These are phyloP conservation scores for Mus musculus DNA, from an alignment of 2,113 vertebrate genomes.

Conservation along the genomic window DNA sequence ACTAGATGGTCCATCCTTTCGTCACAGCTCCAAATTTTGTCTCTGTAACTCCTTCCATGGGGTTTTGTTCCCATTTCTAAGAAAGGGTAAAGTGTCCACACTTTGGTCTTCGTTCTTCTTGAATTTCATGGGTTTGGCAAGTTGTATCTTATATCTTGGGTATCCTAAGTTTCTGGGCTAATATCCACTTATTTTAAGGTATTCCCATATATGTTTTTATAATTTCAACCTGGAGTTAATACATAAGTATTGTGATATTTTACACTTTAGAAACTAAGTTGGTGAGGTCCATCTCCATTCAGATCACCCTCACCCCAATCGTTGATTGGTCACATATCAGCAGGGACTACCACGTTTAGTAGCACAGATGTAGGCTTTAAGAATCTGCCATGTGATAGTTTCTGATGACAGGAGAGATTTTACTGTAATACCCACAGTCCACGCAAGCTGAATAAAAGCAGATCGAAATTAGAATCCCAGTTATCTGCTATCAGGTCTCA, in stretches of 20 bases:
- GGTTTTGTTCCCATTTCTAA: too few species aligned
- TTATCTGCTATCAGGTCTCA: constrained; percentile 67
- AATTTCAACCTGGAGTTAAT: background rate
- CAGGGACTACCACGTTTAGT: background rate
- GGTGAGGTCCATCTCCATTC: background rate
- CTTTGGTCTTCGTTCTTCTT: too few species aligned
- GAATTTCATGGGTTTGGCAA: too few species aligned
- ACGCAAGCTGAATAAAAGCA: constrained; percentile 64
- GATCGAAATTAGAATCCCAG: constrained; percentile 19
- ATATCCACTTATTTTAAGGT: too few species aligned
- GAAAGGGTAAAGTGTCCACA: too few species aligned
- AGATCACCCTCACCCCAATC: background rate
- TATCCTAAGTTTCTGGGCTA: too few species aligned
- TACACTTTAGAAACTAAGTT: background rate
- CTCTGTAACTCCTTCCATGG: too few species aligned
- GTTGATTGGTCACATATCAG: accelerated
- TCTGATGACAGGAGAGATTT: constrained; percentile 42
- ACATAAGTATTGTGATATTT: constrained; percentile 6
- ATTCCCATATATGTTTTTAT: background rate
- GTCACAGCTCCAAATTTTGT: too few species aligned
- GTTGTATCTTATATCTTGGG: too few species aligned
- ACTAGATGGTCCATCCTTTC: too few species aligned
- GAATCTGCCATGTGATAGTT: background rate
- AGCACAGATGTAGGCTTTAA: background rate
- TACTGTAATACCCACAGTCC: constrained; percentile 24